Evolutionary conservation across 2,888 invertebrate genomes (phyloP), one percentile per base, ranked within the genome.

Genomic region (Caenorhabditis angaria): DNA sequence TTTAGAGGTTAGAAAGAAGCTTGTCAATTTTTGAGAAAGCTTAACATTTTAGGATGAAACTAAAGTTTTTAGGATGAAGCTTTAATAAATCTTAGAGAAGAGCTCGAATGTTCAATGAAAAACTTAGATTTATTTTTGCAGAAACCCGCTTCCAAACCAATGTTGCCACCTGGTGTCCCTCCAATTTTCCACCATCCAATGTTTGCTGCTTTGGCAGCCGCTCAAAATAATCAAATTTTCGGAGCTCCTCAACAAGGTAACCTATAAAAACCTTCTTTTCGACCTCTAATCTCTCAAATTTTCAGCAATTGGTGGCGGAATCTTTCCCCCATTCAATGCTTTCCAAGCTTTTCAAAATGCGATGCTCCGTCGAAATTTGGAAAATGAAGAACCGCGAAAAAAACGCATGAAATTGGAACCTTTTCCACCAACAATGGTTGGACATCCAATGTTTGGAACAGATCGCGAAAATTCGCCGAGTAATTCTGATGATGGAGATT

Each of bases 361-460:
- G 8, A n/a, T n/a, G n/a, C 61, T 75, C 35, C 63, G 77, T 14
- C 27, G 76, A 29, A 68, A 54, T 12, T 51, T 72, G 35, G 73
- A 72, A 53, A 77, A 77, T 24, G 68, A 60, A 6, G 67, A 50
- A 5, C 54, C 48, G 10, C 73, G 73, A 50, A 61, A 67, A 32
- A 78, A 76, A 57, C 54, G 77, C n/a, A 65, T 67, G 10, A 77
- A 73, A 64, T 41, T 72, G 48, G 41, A 41, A 14, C 10, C 6
- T 58, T 80, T 71, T 53, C 78, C 80, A 20, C 83, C 85, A 25
- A 85, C 85, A 20, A 85, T 87, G 85, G 84, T 87, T 27, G 79
- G 78, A 22, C 84, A 85, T 62, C 77, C 80, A 6, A 66, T 80
- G 62, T 88, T 82, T 78, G 81, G 82, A 50, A 65, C 62, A 18